These are phyloP conservation scores for Sinocyclocheilus anophthalmus DNA, from an alignment of 2,113 vertebrate species.

Conservation along the genomic window DNA sequence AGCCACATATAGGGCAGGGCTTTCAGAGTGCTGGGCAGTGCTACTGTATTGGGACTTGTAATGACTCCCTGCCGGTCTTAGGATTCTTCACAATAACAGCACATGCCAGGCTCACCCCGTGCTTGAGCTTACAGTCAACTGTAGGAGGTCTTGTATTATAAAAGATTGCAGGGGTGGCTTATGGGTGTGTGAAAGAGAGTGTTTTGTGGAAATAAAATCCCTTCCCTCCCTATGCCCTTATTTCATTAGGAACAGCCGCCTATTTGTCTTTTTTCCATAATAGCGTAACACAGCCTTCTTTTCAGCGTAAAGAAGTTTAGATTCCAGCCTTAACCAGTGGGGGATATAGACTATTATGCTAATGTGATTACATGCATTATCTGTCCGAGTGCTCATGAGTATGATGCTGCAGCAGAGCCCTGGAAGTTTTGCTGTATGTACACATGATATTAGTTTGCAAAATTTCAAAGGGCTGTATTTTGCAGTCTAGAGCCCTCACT, in stretches of 20 bases:
- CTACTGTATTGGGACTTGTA: slow-evolving; percentile 13
- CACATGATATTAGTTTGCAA: background rate
- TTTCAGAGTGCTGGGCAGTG: slow-evolving; percentile 18
- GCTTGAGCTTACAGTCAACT: slow-evolving; percentile 4
- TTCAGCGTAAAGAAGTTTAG: slow-evolving; percentile 10
- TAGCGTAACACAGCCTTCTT: background rate
- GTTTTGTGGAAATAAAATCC: slow-evolving; percentile 13
- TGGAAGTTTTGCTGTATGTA: background rate
- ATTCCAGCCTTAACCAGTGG: slow-evolving; percentile 18
- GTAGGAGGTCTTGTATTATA: slow-evolving; percentile 33
- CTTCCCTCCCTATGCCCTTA: slow-evolving; percentile 13
- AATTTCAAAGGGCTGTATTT: slow-evolving; percentile 13
- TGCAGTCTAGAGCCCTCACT: background rate
- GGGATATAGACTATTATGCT: slow-evolving; percentile 1
- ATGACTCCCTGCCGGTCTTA: slow-evolving; percentile 8
- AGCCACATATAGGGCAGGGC: slow-evolving; percentile 19
- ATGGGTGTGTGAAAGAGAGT: background rate
- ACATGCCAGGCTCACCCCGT: slow-evolving; percentile 4
- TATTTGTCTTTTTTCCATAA: slow-evolving; percentile 22
- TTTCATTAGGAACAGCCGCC: slow-evolving; percentile 34
- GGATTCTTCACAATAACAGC: slow-evolving; percentile 27
- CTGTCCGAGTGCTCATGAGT: background rate
- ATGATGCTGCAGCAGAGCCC: background rate
- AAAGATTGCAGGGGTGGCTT: slow-evolving; percentile 6
- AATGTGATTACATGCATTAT: slow-evolving; percentile 1